These are phyloP conservation scores for Bolinopsis microptera DNA, from an alignment of 37 sponge, comb jelly and placozoan genomes.

Conservation along the genomic window DNA sequence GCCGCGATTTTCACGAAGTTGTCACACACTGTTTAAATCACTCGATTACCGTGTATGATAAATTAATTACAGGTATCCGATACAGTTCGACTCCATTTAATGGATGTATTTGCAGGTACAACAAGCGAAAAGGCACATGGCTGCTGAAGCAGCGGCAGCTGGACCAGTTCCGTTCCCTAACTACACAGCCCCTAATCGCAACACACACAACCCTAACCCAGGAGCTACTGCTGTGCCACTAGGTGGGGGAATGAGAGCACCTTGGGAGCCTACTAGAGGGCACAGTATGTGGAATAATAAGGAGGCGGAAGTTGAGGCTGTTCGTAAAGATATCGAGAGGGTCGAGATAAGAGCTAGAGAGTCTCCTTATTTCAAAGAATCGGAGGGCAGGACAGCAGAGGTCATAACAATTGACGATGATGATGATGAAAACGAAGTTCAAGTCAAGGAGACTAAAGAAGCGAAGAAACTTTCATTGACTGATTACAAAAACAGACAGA, in stretches of 20 bases:
- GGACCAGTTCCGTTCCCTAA: neutral
- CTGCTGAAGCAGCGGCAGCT: neutral
- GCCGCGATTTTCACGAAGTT: too few species aligned
- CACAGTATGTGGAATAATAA: conserved; percentile 54
- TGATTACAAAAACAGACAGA: conserved; percentile 20
- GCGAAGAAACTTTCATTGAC: conserved; percentile 36
- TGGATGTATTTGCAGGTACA: conserved; percentile 57
- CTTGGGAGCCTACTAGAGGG: conserved; percentile 30
- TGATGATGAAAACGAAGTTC: neutral
- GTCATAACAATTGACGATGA: neutral
- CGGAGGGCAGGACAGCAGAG: neutral
- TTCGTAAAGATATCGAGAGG: neutral
- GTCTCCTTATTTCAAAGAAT: conserved; percentile 6
- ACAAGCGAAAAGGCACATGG: conserved; percentile 38
- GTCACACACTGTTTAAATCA: too few species aligned
- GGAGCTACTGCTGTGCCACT: conserved; percentile 13
- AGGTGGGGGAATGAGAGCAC: neutral
- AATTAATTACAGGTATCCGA: too few species aligned
- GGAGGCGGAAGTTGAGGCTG: neutral
- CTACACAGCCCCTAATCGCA: neutral
- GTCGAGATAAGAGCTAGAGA: conserved; percentile 28
- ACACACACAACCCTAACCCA: neutral
- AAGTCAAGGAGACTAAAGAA: neutral
- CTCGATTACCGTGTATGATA: too few species aligned
- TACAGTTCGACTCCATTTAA: too few species aligned